Conservation (phyloP, 2,113 vertebrate species). For the Phrynocephalus versicolor region DNA sequence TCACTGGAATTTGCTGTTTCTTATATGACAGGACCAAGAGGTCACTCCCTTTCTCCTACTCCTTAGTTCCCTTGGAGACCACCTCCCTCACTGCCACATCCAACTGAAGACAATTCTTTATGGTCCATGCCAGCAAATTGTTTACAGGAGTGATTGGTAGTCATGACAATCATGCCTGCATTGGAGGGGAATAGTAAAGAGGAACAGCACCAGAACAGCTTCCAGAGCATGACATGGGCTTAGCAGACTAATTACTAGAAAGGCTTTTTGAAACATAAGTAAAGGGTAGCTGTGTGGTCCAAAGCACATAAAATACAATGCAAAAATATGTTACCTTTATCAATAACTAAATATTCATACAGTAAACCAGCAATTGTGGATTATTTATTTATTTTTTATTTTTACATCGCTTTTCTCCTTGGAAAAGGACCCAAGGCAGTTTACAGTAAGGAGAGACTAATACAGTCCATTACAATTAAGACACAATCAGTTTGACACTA, state of each 20-base stretch:
- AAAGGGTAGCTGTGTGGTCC: no score
- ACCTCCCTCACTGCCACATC: background rate
- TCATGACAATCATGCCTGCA: slow-evolving; percentile 73
- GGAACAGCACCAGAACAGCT: background rate
- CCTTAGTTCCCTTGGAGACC: slow-evolving; percentile 7
- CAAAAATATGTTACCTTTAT: no score
- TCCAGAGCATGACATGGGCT: background rate
- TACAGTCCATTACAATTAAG: no score
- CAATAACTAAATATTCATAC: no score
- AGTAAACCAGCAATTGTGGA: no score
- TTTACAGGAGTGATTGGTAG: slow-evolving; percentile 71
- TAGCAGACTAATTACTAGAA: background rate
- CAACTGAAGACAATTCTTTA: slow-evolving; percentile 23
- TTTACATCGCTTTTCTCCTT: no score
- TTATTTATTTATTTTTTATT: no score
- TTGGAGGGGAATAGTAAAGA: background rate
- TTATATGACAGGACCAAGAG: background rate
- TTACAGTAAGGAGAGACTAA: no score
- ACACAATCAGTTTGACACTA: no score
- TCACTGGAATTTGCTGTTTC: background rate
- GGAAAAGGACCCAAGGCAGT: no score
- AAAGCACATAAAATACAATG: no score
- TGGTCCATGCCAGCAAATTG: slow-evolving; percentile 54
- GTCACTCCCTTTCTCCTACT: background rate
- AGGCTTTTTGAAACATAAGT: background rate